These are phyloP conservation scores for Drosophila micromelanica DNA, from an alignment of 1,140 invertebrate genomes.

Conservation along the genomic window DNA sequence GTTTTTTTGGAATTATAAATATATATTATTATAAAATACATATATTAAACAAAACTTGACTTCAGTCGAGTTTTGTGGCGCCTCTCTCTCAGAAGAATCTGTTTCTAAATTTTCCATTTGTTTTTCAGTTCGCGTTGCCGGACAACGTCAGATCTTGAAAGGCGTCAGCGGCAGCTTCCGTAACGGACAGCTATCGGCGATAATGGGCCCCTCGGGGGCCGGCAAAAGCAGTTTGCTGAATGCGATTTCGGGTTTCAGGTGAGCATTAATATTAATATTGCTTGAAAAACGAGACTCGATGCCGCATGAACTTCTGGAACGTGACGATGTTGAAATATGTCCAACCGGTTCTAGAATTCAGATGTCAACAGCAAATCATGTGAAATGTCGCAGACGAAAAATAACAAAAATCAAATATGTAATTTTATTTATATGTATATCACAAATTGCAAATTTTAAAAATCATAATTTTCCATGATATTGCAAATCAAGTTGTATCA, in stretches of 20 bases:
- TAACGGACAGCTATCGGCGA: conserved; percentile 91
- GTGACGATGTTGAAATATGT: conserved; percentile 1
- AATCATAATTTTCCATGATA: too few species aligned
- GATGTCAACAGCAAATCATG: neutral
- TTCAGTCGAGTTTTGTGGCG: conserved; percentile 3
- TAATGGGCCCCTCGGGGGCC: conserved; percentile 94
- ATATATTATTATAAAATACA: neutral
- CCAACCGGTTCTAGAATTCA: conserved; percentile 9
- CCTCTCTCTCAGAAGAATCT: conserved; percentile 1
- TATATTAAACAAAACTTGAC: conserved; percentile 12
- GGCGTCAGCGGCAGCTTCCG: conserved; percentile 89
- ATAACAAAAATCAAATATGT: neutral
- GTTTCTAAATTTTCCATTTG: conserved; percentile 13
- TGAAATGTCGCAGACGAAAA: neutral
- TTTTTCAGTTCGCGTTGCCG: conserved; percentile 70
- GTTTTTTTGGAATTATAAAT: neutral
- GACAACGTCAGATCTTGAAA: conserved; percentile 86
- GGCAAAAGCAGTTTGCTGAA: conserved; percentile 92
- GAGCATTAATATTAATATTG: conserved; percentile 58
- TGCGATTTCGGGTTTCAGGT: conserved; percentile 90
- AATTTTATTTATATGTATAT: too few species aligned
- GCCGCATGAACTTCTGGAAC: conserved; percentile 10
- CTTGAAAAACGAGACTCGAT: conserved; percentile 16
- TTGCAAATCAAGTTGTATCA: too few species aligned
- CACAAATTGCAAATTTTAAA: too few species aligned